phyloP scores from a whole-genome alignment of 2,113 vertebrate species.

The Gallinago media region DNA sequence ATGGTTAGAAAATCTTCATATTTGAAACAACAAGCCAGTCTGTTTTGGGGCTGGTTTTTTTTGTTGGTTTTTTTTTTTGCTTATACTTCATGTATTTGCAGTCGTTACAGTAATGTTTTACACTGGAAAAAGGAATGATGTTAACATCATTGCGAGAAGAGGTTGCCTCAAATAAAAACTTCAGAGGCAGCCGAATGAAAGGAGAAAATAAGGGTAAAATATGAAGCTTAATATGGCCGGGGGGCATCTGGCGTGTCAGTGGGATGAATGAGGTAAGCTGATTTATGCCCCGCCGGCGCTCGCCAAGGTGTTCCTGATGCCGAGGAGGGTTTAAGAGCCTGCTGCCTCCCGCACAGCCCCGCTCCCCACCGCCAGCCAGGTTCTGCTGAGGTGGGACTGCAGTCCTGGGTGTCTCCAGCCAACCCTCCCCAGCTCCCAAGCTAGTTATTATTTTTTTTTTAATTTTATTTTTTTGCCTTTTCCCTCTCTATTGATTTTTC shows the following conservation, averaged over 20 bases:
- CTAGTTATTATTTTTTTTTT: neutral
- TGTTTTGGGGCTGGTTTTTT: neutral
- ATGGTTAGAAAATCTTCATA: slow-evolving; percentile 35
- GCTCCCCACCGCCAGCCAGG: neutral
- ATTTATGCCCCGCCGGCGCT: slow-evolving; percentile 64
- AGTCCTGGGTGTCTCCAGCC: neutral
- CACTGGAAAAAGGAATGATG: slow-evolving; percentile 56
- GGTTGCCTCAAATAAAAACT: slow-evolving; percentile 71
- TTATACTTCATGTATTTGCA: slow-evolving; percentile 40
- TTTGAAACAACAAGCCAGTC: slow-evolving; percentile 23
- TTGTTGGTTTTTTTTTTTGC: neutral
- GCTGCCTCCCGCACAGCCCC: slow-evolving; percentile 45
- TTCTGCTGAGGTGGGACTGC: slow-evolving; percentile 36
- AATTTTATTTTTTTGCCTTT: neutral
- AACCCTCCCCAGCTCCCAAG: neutral
- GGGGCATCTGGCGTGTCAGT: slow-evolving; percentile 69
- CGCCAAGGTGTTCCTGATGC: slow-evolving; percentile 61
- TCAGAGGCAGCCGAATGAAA: slow-evolving; percentile 64
- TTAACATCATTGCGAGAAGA: slow-evolving; percentile 67
- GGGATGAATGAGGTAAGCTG: slow-evolving; percentile 61
- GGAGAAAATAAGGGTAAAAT: slow-evolving; percentile 69
- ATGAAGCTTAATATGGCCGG: slow-evolving; percentile 56
- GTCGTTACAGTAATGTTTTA: slow-evolving; percentile 41
- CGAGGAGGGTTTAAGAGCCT: slow-evolving; percentile 43
- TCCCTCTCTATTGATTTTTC: slow-evolving; percentile 29